These are phyloP conservation scores for Sebastes umbrosus DNA, from an alignment of 2,797 vertebrate species.

Conservation along the genomic window DNA sequence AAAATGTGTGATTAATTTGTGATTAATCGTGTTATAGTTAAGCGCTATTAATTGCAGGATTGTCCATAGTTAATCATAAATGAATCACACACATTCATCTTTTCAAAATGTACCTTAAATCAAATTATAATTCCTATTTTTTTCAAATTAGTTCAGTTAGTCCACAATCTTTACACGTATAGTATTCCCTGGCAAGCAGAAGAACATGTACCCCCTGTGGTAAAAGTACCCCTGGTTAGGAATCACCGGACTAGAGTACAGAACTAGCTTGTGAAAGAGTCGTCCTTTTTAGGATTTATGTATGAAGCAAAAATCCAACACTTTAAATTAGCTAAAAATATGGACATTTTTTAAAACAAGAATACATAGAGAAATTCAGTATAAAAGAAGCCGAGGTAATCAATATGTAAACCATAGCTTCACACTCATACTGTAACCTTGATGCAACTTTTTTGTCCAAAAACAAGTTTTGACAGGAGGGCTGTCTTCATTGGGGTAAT, in stretches of 20 bases:
- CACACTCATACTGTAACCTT: neutral
- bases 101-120: no score
- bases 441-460: neutral
- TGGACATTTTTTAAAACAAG: neutral
- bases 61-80: no score
- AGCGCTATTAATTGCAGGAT: no score
- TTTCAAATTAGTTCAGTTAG: neutral
- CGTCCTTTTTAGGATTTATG: neutral
- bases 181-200: neutral
- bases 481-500: slow-evolving; percentile 5
- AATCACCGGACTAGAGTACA: neutral
- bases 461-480: neutral
- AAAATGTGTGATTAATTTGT: no score
- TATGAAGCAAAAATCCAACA: neutral
- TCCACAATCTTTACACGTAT: neutral
- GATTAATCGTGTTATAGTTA: no score
- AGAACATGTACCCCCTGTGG: neutral
- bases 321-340: neutral
- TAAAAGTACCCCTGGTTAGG: neutral
- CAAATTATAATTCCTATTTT: neutral
- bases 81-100: no score
- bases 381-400: neutral
- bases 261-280: neutral
- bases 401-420: neutral
- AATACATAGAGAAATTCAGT: neutral